Evolutionary conservation across 2,797 vertebrate genomes (phyloP), one percentile per base, ranked within the genome.

Genomic region (Eurystomus glaucurus): DNA sequence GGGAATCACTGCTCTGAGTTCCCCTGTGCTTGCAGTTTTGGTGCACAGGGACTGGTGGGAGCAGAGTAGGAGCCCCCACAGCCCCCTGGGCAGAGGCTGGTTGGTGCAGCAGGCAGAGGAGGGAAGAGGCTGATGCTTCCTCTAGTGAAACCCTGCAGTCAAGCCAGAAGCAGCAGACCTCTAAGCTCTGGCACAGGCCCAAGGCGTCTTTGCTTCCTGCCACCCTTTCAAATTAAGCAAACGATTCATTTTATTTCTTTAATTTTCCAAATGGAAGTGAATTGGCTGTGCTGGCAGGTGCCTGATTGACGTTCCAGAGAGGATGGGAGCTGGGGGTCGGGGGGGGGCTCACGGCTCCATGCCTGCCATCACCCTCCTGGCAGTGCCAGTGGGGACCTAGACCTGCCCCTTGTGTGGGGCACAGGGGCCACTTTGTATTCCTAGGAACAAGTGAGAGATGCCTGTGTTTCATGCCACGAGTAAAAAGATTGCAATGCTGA

Each of bases 211-310:
- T 82, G 80, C 93, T 96, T 96, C 88, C 95, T 96, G 94, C 93
- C 96, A 95, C 97, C 96, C 94, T 97, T 97, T 97, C 90, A 97
- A 97, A 97, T 96, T 96, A 97, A 93, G 94, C 90, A 95, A 94
- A 79, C 92, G 25, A 96, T 96, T 97, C 84, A 96, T 97, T 97
- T 95, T 95, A 94, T 96, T 96, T 94, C 94, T 97, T 97, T 97
- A 97, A 97, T 97, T 97, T 97, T 96, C 96, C 93, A 97, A 97
- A 97, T 97, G 96, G 96, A 97, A 94, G 92, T 54, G 92, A 96
- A 96, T 96, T 96, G 96, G 94, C 92, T 3, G 3, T 0, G 0
- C 70, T 97, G 97, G 94, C 95, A 96, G 95, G 94, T 92, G 94
- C 90, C 60, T 95, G 96, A 93, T 94, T 90, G 95, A 96, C 92